These are phyloP conservation scores for Monarcha castaneiventris DNA, from an alignment of 2,113 vertebrate genomes.

Conservation along the genomic window DNA sequence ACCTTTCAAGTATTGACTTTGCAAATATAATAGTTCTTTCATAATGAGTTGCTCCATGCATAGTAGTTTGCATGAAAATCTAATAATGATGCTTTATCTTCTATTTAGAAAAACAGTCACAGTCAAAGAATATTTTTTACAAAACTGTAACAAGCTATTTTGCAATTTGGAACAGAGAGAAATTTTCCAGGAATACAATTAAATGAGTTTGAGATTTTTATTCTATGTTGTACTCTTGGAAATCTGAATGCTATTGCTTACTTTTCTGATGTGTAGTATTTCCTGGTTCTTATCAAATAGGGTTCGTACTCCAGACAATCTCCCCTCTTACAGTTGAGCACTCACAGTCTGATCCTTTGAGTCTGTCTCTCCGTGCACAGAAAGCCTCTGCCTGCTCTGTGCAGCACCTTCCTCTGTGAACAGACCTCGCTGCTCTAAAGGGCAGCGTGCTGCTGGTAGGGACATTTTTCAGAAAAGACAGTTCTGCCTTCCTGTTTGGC, in stretches of 20 bases:
- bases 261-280: constrained; percentile 41
- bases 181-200: constrained; percentile 20
- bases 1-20: constrained; percentile 38
- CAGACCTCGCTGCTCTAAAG: not conserved
- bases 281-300: not conserved
- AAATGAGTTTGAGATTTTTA: not conserved
- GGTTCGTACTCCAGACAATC: not conserved
- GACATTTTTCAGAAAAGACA: not conserved
- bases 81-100: not conserved
- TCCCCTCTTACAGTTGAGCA: not conserved
- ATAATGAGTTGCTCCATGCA: not conserved
- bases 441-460: not conserved
- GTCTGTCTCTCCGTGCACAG: not conserved
- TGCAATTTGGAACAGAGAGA: not conserved
- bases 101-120: not conserved
- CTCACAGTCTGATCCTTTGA: not conserved
- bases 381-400: not conserved
- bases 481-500: not conserved
- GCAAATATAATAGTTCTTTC: constrained; percentile 31
- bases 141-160: not conserved
- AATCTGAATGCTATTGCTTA: constrained; percentile 47
- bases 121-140: not conserved
- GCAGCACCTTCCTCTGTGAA: not conserved
- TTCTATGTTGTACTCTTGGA: not conserved
- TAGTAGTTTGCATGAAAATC: constrained; percentile 10